A percentile compares a stretch with the other conserved stretches of the same genome.
Evolutionary conservation across 2,888 invertebrate species (phyloP).

Genomic region (Tillus elongatus): DNA sequence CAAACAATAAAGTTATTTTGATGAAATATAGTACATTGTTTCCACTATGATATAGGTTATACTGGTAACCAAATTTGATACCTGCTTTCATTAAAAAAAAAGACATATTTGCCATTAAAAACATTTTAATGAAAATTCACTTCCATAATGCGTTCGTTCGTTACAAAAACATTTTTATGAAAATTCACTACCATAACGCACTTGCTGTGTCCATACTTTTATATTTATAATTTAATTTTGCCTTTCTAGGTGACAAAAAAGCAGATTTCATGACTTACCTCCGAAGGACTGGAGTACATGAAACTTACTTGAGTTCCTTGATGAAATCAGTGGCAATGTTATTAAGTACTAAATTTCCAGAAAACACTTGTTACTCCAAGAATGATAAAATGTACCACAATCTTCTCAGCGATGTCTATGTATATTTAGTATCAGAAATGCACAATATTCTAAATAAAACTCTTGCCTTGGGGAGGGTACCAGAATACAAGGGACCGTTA

Average conservation of each 20-base stretch:
- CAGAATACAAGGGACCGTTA: too few species aligned
- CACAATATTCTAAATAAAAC: constrained; percentile 9
- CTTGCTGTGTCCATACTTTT: not conserved
- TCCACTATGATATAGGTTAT: too few species aligned
- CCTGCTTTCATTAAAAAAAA: too few species aligned
- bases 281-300: constrained; percentile 24
- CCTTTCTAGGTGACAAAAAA: constrained; percentile 15
- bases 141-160: too few species aligned
- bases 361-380: constrained; percentile 16
- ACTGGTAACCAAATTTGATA: too few species aligned
- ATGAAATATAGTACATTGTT: too few species aligned
- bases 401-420: constrained; percentile 32
- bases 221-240: not conserved
- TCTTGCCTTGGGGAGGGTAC: not conserved
- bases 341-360: constrained; percentile 25
- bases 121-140: too few species aligned
- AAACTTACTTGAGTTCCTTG: constrained; percentile 30
- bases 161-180: too few species aligned
- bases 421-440: constrained; percentile 30
- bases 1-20: too few species aligned
- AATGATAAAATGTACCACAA: constrained; percentile 23
- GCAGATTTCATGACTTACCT: constrained; percentile 26
- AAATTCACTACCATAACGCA: too few species aligned
- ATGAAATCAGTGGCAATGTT: constrained; percentile 27
- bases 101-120: too few species aligned